Base-by-base conservation (phyloP, 2,113 vertebrate species). In the Globicephala melas region DNA sequence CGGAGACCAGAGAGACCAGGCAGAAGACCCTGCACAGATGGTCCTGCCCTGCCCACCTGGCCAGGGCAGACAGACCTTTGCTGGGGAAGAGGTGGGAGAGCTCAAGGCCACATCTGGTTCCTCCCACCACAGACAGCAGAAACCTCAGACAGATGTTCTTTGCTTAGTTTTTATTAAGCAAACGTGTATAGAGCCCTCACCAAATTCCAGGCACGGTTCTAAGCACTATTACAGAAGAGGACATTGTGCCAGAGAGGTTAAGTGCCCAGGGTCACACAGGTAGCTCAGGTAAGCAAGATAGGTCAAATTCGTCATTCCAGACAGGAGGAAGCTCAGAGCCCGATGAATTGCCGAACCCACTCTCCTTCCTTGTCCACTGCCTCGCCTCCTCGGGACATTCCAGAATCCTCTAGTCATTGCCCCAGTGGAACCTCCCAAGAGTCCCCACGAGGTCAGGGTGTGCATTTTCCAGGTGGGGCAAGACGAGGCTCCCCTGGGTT, bases 101-200 rank as follows among this genome's bases (percentile, higher is more conserved):
- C 33, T 50, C 70, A 47, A 84, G 81, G 87, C 68, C 41, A n/a
- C 67, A 85, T 41, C 88, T 73, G 91, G 50, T 88, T 84, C 82
- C 58, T 67, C 63, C 70, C 4, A 13, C 25, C 18, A 20, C 60
- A 28, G 8, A 91, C 20, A 76, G 58, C 80, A 21, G 55, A 97
- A 55, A 3, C 62, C 76, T 44, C 14, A n/a, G 85, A 73, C 47
- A 9, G 25, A 41, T 23, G n/a, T 25, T 23, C 8, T 18, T n/a
- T 2, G n/a, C 82, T 85, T 76, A 4, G 11, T n/a, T 58, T 88
- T 65, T 38, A 73, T 58, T 62, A 67, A 85, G 44, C 26, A 91
- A 41, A 41, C 25, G 21, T 0, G 26, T 3, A 0, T 0, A 3
- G 2, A 41, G 21, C 25, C 6, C 83, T 62, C 31, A 25, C 25